Conservation (phyloP, 1,140 invertebrate species). For the Pseudomyrmex dendroicus region DNA sequence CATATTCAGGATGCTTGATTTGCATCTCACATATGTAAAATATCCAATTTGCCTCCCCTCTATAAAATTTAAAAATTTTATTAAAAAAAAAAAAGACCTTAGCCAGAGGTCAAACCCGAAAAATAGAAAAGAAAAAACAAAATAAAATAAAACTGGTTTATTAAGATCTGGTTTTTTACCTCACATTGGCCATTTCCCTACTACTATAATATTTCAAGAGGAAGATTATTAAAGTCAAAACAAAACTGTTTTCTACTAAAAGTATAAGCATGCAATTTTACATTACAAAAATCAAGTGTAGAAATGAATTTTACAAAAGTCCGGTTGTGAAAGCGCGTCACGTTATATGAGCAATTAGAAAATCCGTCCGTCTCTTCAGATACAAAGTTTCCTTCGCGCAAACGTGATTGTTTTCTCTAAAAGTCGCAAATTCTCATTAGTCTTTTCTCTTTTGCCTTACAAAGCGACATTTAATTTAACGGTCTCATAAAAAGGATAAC, state of each 20-base stretch:
- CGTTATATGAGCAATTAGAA: slow-evolving; percentile 13
- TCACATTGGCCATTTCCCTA: too few relatives aligned
- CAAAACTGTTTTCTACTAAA: not conserved
- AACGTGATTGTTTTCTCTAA: slow-evolving; percentile 48
- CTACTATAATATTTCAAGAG: too few relatives aligned
- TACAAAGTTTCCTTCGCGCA: not conserved
- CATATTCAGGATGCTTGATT: too few relatives aligned
- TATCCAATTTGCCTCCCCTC: too few relatives aligned
- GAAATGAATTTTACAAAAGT: too few relatives aligned
- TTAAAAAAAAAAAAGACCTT: too few relatives aligned
- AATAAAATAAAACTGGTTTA: not conserved
- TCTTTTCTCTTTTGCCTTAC: slow-evolving; percentile 24
- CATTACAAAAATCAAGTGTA: too few relatives aligned
- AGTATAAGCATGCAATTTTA: too few relatives aligned
- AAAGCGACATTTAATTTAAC: slow-evolving; percentile 60
- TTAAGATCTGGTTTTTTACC: too few relatives aligned
- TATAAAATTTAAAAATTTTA: too few relatives aligned
- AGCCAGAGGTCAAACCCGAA: too few relatives aligned
- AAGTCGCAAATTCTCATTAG: slow-evolving; percentile 40
- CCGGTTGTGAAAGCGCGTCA: not conserved
- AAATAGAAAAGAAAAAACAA: not conserved
- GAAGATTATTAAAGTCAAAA: not conserved
- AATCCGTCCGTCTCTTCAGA: slow-evolving; percentile 7
- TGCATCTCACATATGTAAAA: too few relatives aligned
- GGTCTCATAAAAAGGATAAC: slow-evolving; percentile 42